Evolutionary conservation across 1,140 invertebrate species (phyloP), one percentile per base, ranked within the genome.

Genomic region (Monochamus saltuarius): DNA sequence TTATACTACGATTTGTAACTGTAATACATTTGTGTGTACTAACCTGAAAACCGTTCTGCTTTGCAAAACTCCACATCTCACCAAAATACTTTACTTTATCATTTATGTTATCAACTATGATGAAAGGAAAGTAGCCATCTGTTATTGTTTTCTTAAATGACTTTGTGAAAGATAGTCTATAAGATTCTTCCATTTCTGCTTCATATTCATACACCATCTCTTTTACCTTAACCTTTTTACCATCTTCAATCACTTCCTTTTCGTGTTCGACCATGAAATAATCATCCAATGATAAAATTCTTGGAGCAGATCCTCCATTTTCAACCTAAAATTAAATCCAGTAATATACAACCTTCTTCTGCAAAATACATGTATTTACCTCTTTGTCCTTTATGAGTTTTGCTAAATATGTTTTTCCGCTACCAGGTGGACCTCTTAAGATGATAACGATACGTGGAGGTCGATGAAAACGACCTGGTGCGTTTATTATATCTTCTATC

Each of bases 231-330:
- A 88, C 77, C 74, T 83, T 87, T 71, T 89, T 91, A 10, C 91
- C 91, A 56, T 90, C 91, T 65, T 89, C 86, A 34, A 83, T 83
- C 62, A 88, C 83, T 71, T 88, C 84, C 67, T 88, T 87, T 76
- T 96, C 94, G 49, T 87, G 85, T 81, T 97, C 95, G 43, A 90
- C 87, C 79, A 97, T 89, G 70, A 97, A 98, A 77, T 98, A 98
- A 80, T 98, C 95, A 78, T 98, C 95, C 40, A 98, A 84, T 62
- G 91, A 94, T 52, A 98, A 83, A 69, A 98, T 95, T 64, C 95
- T 82, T 2, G 91, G 89, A 40, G 89, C 90, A 59, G 87, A 85
- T 2, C 88, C 89, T 45, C 89, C 89, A 77, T 88, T 84, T 64
- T 87, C 84, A 9, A 89, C 89, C 88, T 90, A 68, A 58, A 71